Base-by-base conservation (phyloP, 2,113 vertebrate species). In the Neogobius melanostomus region DNA sequence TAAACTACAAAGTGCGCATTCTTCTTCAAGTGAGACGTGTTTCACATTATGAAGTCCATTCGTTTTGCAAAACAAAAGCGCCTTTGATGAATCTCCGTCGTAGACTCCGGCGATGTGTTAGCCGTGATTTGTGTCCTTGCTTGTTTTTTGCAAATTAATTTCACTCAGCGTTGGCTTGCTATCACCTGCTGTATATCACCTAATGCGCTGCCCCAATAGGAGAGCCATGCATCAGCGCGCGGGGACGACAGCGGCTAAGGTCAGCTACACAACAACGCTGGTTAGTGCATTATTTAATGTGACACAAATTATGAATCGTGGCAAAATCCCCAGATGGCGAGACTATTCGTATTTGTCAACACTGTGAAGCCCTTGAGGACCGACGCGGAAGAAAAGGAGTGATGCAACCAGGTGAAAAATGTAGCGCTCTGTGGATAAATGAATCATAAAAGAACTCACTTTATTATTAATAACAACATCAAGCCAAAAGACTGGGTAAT, bases 111-210 rank as follows among this genome's bases (percentile, higher is more conserved):
- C 1, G 6, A 28, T 48, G 61, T 36, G 42, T 51, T 21, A 1
- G 11, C 44, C 51, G 47, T 82, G 83, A 87, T 88, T 86, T 87
- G 82, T 82, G 72, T 53, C 64, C 52, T 8, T 47, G 42, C 63
- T 16, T 68, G 62, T 67, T 73, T 73, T 36, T 72, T 62, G 64
- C 72, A 85, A 81, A 88, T 88, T 81, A 72, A 77, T 72, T 71
- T 36, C 43, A 46, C 66, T 59, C 28, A 36, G 53, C 78, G 76
- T 42, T 5, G 28, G 62, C 63, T 8, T 63, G 64, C 50, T 5
- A 57, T 82, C 74, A 67, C 61, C 71, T 14, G 66, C 76, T 6
- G 57, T 76, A 73, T 49, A 77, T 83, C 60, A 63, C 21, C 8
- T 64, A 52, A 14, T 62, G 51, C 51, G 54, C 73, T 78, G 42